These are phyloP conservation scores for Chamaetylas fuelleborni DNA, from an alignment of 2,113 vertebrate genomes.

Conservation along the genomic window DNA sequence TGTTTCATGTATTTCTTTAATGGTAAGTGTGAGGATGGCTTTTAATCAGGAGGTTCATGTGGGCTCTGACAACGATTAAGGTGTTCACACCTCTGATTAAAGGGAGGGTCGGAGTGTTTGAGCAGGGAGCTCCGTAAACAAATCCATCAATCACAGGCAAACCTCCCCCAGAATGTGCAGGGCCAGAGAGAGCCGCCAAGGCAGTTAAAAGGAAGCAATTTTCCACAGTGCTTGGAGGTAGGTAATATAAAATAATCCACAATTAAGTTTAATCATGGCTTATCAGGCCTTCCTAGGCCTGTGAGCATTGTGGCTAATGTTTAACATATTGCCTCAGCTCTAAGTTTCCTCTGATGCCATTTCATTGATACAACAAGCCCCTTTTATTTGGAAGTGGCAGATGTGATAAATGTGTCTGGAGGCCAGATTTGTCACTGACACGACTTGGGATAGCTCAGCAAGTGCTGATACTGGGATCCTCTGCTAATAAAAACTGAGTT, in stretches of 20 bases:
- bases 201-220: slow-evolving; percentile 69
- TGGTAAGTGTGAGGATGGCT: not conserved
- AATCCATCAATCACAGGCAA: slow-evolving; percentile 61
- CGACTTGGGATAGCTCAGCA: not conserved
- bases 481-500: not conserved
- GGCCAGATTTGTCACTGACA: not conserved
- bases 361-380: not conserved
- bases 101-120: slow-evolving; percentile 26
- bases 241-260: slow-evolving; percentile 66
- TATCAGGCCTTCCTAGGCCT: slow-evolving; percentile 54
- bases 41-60: slow-evolving; percentile 53
- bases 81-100: slow-evolving; percentile 69
- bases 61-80: slow-evolving; percentile 50
- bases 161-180: slow-evolving; percentile 26
- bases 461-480: not conserved
- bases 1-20: not conserved
- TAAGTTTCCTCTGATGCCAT: not conserved
- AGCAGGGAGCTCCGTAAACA: slow-evolving; percentile 44
- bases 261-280: slow-evolving; percentile 60
- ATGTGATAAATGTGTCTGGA: not conserved
- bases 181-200: slow-evolving; percentile 43
- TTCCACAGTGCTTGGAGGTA: slow-evolving; percentile 63
- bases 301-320: slow-evolving; percentile 29
- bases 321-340: not conserved
- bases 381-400: not conserved